Evolutionary conservation across 2,113 vertebrate genomes (phyloP).

Genomic region (Phocoena sinus): DNA sequence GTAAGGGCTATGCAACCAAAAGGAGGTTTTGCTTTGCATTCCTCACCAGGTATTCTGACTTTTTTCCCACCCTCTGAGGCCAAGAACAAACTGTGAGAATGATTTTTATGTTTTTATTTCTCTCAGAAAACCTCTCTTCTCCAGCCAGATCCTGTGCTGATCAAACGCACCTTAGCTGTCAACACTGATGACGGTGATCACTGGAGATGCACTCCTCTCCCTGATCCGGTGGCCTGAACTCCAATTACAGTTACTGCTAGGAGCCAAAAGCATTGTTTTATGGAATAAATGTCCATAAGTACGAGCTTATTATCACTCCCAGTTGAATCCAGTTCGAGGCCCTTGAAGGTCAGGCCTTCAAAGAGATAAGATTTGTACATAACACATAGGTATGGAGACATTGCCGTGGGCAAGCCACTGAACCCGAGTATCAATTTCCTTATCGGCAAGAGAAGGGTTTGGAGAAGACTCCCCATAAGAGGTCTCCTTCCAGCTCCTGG

Average conservation of each 20-base stretch:
- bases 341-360: not conserved
- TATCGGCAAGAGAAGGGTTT: accelerated
- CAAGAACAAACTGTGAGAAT: not conserved
- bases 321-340: not conserved
- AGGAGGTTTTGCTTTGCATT: not conserved
- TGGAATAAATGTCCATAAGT: not conserved
- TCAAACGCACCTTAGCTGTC: not conserved
- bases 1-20: not conserved
- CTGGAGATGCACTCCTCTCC: not conserved
- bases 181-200: accelerated
- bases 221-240: not conserved
- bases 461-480: not conserved
- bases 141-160: not conserved
- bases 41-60: not conserved
- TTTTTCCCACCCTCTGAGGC: not conserved
- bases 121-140: not conserved
- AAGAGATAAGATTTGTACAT: not conserved
- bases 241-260: not conserved
- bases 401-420: not conserved
- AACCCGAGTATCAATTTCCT: not conserved
- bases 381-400: not conserved
- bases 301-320: not conserved
- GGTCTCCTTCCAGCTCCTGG: not conserved
- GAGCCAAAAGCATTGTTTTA: not conserved
- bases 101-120: not conserved